Base-by-base conservation (phyloP, 2,797 vertebrate genomes). In the Parotocinclus haroldoi region DNA sequence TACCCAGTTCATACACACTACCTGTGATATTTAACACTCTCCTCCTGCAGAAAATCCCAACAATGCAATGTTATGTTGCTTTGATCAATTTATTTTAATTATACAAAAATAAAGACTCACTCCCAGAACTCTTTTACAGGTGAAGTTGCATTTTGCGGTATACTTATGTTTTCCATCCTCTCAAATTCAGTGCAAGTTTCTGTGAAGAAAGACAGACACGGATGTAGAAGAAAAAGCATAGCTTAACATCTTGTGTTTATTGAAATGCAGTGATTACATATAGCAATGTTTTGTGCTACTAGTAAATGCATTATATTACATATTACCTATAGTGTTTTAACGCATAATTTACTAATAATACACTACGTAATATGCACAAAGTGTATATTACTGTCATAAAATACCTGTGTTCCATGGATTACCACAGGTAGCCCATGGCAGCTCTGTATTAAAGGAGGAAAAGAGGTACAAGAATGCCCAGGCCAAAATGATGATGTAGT, bases 11-110 rank as follows among this genome's bases (percentile, higher is more conserved):
- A 59, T 94, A 71, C 66, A 94, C 81, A 71, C 84, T 95, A 7
- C 87, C 89, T 0, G 95, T 93, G 73, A 98, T 80, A 69, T 93
- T 94, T 50, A 99, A 75, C 64, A 98, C 91, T 81, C 94, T 83
- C 78, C 92, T 93, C 90, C 96, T 99, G 79, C 0, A 64, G 79
- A 70, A 76, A 3, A 80, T n/a, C 9, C 71, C 38, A 14, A 11
- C 42, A 48, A 12, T 63, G 10, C 36, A 14, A 2, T 27, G 27
- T 5, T 27, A 27, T 5, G 5, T 27, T 27, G 27, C 27, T 27
- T 27, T 27, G 37, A 18, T 16, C 3, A 27, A 56, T 46, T 40
- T 74, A 66, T 27, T 46, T 13, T 46, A 52, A 53, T 4, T 38
- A 48, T 0, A 42, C 6, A 49, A 48, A 44, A 17, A 57, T 16